A percentile compares a stretch with the other conserved stretches of the same genome.
Evolutionary conservation across 2,888 invertebrate species (phyloP).

Genomic region (Subacronicta megacephala): DNA sequence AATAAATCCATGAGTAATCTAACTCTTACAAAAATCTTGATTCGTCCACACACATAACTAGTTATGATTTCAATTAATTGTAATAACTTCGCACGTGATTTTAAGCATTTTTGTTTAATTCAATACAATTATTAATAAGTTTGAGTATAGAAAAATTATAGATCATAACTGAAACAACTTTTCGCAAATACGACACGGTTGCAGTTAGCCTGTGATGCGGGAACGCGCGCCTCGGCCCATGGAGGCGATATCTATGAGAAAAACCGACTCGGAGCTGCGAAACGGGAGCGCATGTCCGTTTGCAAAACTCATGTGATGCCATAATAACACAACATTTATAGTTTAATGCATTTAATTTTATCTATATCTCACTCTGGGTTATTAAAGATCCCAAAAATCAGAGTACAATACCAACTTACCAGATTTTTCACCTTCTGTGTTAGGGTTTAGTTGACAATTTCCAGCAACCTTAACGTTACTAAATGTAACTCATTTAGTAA

Average conservation of each 20-base stretch:
- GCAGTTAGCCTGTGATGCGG: background rate
- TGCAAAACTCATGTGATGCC: slow-evolving; percentile 5
- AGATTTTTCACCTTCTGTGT: too few relatives aligned
- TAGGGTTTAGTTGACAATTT: too few relatives aligned
- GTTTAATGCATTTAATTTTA: too few relatives aligned
- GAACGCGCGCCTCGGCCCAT: slow-evolving; percentile 30
- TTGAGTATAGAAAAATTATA: background rate
- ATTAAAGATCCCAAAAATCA: too few relatives aligned
- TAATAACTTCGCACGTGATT: background rate
- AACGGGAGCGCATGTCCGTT: slow-evolving; percentile 39
- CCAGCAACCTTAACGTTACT: too few relatives aligned
- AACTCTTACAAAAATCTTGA: background rate
- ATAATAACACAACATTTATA: background rate
- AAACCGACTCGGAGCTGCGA: background rate
- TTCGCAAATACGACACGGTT: slow-evolving; percentile 6
- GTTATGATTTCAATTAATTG: too few relatives aligned
- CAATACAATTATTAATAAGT: background rate
- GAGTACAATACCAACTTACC: too few relatives aligned
- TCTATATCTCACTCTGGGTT: too few relatives aligned
- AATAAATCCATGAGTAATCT: background rate
- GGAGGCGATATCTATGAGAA: slow-evolving; percentile 32
- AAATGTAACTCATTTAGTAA: too few relatives aligned
- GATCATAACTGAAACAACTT: background rate
- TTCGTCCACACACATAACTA: background rate
- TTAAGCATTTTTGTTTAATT: background rate